These are phyloP conservation scores for Drosophila rellima DNA, from an alignment of 2,888 invertebrate species.

Conservation along the genomic window DNA sequence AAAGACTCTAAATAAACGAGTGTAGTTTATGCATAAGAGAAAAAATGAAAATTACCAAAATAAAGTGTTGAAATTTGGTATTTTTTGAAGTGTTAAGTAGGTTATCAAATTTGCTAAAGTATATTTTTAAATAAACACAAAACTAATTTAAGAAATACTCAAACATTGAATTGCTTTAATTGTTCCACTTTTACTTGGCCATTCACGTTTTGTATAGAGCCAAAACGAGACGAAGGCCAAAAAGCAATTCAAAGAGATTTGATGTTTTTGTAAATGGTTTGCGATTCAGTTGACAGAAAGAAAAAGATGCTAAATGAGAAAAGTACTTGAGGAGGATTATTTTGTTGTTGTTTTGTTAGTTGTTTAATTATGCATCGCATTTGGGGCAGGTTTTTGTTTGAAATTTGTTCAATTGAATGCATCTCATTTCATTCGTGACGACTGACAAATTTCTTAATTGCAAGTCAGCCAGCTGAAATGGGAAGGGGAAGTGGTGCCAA, in stretches of 20 bases:
- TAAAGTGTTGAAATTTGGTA: not conserved
- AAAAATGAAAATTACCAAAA: not conserved
- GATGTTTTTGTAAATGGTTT: conserved; percentile 22
- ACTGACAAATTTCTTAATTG: conserved; percentile 72
- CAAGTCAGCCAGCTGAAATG: conserved; percentile 50
- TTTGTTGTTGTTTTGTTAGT: conserved; percentile 11
- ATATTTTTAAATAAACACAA: not conserved
- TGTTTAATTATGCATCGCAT: conserved; percentile 40
- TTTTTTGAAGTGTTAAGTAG: not conserved
- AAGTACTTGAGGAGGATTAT: conserved; percentile 21
- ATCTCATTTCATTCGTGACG: conserved; percentile 74
- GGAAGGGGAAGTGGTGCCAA: not conserved
- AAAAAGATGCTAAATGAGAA: conserved; percentile 22
- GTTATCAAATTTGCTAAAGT: not conserved
- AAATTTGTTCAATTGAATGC: conserved; percentile 75
- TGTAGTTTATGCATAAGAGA: too few relatives aligned
- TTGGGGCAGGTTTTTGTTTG: conserved; percentile 38
- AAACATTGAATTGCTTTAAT: conserved; percentile 16
- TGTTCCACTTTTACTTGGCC: conserved; percentile 1
- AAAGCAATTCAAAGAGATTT: conserved; percentile 22
- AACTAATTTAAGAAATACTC: not conserved
- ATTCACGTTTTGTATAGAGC: not conserved
- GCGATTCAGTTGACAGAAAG: conserved; percentile 41
- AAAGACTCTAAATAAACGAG: too few relatives aligned
- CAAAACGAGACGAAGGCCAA: not conserved